Evolutionary conservation across 1,140 invertebrate species (phyloP), one percentile per base, ranked within the genome.

Genomic region (Cotesia chilonis): DNA sequence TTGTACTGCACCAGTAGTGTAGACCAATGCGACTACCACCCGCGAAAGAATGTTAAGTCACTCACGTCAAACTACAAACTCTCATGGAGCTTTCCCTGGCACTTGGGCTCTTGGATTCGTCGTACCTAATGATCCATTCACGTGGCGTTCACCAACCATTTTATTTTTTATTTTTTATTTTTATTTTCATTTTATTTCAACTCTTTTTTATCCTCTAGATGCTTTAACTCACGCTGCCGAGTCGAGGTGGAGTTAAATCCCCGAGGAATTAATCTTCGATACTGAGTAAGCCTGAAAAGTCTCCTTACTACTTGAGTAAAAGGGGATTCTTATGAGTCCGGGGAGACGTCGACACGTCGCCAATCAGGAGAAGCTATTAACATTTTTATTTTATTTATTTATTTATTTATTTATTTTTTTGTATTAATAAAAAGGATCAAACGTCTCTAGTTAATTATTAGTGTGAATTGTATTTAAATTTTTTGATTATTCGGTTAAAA

Each of bases 121-220:
- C 37, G 12, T 52, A 72, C 70, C 70, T 72, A 72, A 72, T 72
- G 70, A 72, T 47, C 70, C 70, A 72, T 72, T 72, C 70, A 72
- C 70, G 41, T 52, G 67, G 70, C 38, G 66, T 71, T 71, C 61
- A 70, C 57, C 37, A 57, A 60, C 54, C 61, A 10, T 47, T 47
- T 47, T 47, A 47, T 47, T 47, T 47, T 28, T 47, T 47, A 47
- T 47, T 47, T 47, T 7, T 10, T 9, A 57, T 57, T 17, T 57
- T 57, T 55, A n/a, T 14, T 14, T 57, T 57, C 14, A 4, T 14
- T 57, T 57, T 57, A 14, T 10, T 47, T 47, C 10, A 47, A 47
- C 12, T 28, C 7, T 36, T 28, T 36, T 60, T 63, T 37, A 37
- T 35, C 5, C 17, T 52, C 59, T 41, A 35, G 41, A n/a, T 41